Percentiles rank a stretch among this genome's conserved stretches.
These are phyloP conservation scores for Drosophila trichaetosa DNA, from an alignment of 2,888 invertebrate species.

Conservation along the genomic window DNA sequence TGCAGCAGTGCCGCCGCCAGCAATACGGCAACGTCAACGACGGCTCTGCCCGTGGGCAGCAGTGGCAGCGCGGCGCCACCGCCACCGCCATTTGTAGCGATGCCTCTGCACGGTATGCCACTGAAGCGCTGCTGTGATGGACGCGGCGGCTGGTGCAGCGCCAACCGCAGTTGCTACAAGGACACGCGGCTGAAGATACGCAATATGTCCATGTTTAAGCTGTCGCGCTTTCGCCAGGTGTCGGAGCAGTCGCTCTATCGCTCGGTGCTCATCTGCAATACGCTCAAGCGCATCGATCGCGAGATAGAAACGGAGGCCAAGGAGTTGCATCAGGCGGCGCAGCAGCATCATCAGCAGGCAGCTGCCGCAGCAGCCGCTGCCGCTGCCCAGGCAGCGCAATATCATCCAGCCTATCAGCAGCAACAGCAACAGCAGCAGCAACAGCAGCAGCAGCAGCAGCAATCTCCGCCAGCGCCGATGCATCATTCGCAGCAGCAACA, in stretches of 20 bases:
- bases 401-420: conserved; percentile 77
- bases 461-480: conserved; percentile 64
- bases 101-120: conserved; percentile 78
- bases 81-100: conserved; percentile 46
- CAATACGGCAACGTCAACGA: conserved; percentile 41
- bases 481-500: conserved; percentile 73
- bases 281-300: conserved; percentile 93
- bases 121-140: conserved; percentile 89
- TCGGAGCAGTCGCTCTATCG: conserved; percentile 95
- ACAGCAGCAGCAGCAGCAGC: conserved; percentile 67
- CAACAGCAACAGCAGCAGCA: conserved; percentile 74
- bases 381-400: conserved; percentile 74
- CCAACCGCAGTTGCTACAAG: conserved; percentile 91
- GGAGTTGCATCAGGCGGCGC: conserved; percentile 84
- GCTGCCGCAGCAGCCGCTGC: conserved; percentile 69
- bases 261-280: conserved; percentile 97
- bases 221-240: conserved; percentile 94
- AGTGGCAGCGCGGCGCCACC: conserved; percentile 26
- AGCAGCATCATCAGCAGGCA: conserved; percentile 79
- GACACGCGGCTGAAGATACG: conserved; percentile 94
- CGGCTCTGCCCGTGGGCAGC: conserved; percentile 34
- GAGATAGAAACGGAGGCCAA: conserved; percentile 92
- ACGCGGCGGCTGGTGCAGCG: conserved; percentile 89
- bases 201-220: conserved; percentile 96
- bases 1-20: conserved; percentile 86